A percentile compares a stretch with the other conserved stretches of the same genome.
These are phyloP conservation scores for Copidosoma aretas DNA, from an alignment of 2,888 invertebrate genomes.

Conservation along the genomic window DNA sequence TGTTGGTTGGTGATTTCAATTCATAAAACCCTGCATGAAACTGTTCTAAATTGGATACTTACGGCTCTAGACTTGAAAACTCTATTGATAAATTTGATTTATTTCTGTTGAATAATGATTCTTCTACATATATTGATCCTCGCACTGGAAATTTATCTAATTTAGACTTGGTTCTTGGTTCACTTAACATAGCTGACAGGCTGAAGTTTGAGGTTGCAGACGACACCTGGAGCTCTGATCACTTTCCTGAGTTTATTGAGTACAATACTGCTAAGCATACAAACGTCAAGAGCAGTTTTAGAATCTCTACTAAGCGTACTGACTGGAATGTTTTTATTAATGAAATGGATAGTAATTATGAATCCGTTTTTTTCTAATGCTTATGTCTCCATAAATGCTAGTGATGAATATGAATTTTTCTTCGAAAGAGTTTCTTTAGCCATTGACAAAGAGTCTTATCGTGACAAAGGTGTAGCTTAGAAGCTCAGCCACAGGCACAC, in stretches of 20 bases:
- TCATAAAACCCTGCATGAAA: slow-evolving; percentile 4
- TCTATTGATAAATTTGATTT: background rate
- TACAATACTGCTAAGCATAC: slow-evolving; percentile 16
- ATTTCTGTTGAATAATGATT: slow-evolving; percentile 5
- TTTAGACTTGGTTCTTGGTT: slow-evolving; percentile 13
- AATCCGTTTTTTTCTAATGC: slow-evolving; percentile 9
- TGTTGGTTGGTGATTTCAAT: slow-evolving; percentile 4
- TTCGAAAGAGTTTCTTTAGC: background rate
- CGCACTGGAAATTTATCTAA: slow-evolving; percentile 1
- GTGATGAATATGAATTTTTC: slow-evolving; percentile 21
- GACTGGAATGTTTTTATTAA: slow-evolving; percentile 27
- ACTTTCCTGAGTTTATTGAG: slow-evolving; percentile 19
- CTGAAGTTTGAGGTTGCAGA: background rate
- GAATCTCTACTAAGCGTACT: slow-evolving; percentile 30
- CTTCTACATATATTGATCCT: background rate
- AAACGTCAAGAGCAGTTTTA: slow-evolving; percentile 30
- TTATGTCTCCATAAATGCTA: background rate
- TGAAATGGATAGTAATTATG: background rate
- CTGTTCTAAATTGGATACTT: slow-evolving; percentile 5
- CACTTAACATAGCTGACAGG: slow-evolving; percentile 1
- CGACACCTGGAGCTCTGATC: slow-evolving; percentile 20
- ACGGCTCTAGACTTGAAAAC: slow-evolving; percentile 3
- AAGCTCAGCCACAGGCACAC: background rate
- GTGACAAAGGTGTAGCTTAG: background rate
- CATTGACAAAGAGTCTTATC: background rate